Conservation (phyloP, 2,888 invertebrate species). For the Leptopilina syphax region DNA sequence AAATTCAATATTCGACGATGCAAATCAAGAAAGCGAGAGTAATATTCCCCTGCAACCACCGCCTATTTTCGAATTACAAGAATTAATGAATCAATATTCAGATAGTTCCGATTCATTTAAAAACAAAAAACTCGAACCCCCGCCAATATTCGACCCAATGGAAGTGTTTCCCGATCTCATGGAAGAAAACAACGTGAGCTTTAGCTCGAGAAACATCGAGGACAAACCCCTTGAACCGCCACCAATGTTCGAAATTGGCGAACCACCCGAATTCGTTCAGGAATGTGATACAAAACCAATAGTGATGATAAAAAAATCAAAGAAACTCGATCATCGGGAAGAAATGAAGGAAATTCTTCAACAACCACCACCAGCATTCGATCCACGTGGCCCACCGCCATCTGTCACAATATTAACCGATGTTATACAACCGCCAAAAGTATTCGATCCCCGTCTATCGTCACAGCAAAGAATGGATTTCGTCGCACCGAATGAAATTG, state of each 20-base stretch:
- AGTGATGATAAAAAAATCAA: background rate
- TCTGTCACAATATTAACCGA: conserved; percentile 29
- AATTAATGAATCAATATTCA: background rate
- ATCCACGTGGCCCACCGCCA: conserved; percentile 53
- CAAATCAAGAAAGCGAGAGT: conserved; percentile 17
- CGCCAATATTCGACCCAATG: conserved; percentile 27
- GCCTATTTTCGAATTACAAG: conserved; percentile 44
- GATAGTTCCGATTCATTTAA: background rate
- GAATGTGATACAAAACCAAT: background rate
- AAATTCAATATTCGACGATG: background rate
- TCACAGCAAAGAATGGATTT: conserved; percentile 53
- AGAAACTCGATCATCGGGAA: conserved; percentile 19
- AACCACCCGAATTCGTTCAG: background rate
- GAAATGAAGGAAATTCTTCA: conserved; percentile 7
- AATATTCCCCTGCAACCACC: conserved; percentile 41
- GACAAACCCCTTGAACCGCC: conserved; percentile 5
- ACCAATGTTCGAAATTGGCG: conserved; percentile 16
- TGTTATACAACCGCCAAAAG: conserved; percentile 57
- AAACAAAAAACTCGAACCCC: conserved; percentile 4
- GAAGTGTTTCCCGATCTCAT: conserved; percentile 20
- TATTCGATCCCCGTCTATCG: conserved; percentile 61
- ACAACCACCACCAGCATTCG: conserved; percentile 54
- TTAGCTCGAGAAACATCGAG: background rate
- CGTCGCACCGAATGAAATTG: background rate
- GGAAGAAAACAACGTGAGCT: background rate